Conservation (phyloP, 2,113 vertebrate species). For the Atrichornis clamosus region DNA sequence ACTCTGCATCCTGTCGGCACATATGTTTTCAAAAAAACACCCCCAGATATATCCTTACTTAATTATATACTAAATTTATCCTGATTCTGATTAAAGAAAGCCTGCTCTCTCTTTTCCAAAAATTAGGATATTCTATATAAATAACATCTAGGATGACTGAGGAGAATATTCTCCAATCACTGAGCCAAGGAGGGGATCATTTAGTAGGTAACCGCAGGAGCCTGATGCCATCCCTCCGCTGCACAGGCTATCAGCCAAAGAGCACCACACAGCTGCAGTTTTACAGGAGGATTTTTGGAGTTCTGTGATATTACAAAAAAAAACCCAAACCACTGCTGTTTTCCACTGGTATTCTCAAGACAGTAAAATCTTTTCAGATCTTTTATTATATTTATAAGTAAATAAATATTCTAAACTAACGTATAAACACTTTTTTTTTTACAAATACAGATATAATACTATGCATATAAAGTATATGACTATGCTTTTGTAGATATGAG, state of each 20-base stretch:
- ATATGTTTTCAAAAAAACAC: not conserved
- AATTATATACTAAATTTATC: not conserved
- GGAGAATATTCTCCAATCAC: not conserved
- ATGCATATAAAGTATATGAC: not conserved
- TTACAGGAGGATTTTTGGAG: not conserved
- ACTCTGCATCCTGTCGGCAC: not conserved
- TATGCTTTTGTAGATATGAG: not conserved
- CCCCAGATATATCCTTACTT: not conserved
- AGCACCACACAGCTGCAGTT: constrained; percentile 14
- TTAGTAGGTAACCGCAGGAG: not conserved
- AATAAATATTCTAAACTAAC: not conserved
- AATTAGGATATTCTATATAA: not conserved
- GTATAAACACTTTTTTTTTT: not conserved
- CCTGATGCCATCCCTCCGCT: not conserved
- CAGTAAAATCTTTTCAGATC: not conserved
- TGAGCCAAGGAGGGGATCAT: not conserved
- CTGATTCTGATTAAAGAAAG: not conserved
- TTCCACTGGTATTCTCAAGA: not conserved
- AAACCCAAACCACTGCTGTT: not conserved
- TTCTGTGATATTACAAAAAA: not conserved
- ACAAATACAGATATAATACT: not conserved
- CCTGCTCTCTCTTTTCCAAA: not conserved
- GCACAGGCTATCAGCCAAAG: not conserved
- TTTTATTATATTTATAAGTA: not conserved
- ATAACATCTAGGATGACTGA: not conserved